A percentile compares a stretch with the other conserved stretches of the same genome.
These are phyloP conservation scores for Alca torda DNA, from an alignment of 2,797 vertebrate species.

Conservation along the genomic window DNA sequence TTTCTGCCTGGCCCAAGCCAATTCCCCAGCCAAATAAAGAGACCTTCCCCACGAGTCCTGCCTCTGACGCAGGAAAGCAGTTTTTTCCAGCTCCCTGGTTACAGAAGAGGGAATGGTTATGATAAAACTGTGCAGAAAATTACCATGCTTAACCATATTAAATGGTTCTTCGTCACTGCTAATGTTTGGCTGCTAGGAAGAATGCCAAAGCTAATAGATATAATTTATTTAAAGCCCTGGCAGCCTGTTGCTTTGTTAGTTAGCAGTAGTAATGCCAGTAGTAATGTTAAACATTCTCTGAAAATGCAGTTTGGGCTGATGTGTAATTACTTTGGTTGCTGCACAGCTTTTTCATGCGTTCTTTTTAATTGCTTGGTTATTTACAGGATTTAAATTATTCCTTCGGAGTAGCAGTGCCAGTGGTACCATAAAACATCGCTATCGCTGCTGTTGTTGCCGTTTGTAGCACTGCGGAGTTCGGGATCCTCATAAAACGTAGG, in stretches of 20 bases:
- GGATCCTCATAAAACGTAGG: neutral
- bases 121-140: conserved; percentile 11
- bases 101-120: neutral
- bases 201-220: conserved; percentile 55
- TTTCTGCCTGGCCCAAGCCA: neutral
- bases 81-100: neutral
- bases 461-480: neutral
- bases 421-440: neutral
- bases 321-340: neutral
- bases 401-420: neutral
- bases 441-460: neutral
- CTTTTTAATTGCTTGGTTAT: conserved; percentile 24
- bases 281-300: conserved; percentile 18
- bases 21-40: neutral
- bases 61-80: neutral
- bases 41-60: neutral
- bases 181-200: conserved; percentile 48
- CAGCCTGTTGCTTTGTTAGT: conserved; percentile 48
- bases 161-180: conserved; percentile 38
- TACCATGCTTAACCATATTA: neutral
- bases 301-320: neutral
- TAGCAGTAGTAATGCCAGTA: conserved; percentile 19
- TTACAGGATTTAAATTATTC: neutral
- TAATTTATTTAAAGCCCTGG: conserved; percentile 54
- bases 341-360: neutral